Conservation (phyloP, 2,113 vertebrate genomes). For the Epinephelus fuscoguttatus region DNA sequence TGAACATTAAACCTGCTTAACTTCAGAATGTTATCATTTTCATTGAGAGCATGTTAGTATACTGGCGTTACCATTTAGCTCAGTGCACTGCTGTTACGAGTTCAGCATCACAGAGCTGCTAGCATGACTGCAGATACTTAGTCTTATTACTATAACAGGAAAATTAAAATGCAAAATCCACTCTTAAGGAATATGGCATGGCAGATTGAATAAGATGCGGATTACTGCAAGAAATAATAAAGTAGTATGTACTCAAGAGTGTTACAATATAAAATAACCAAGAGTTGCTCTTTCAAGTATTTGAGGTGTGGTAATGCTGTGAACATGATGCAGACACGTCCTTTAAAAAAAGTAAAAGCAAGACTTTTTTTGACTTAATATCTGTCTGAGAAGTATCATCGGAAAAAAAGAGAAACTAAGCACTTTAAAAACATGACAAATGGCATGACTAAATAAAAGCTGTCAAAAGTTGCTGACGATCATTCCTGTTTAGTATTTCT, state of each 20-base stretch:
- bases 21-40: too few relatives aligned
- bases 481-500: neutral
- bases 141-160: too few relatives aligned
- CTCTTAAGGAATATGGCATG: neutral
- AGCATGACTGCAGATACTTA: too few relatives aligned
- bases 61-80: too few relatives aligned
- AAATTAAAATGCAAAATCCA: too few relatives aligned
- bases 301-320: neutral
- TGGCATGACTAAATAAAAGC: neutral
- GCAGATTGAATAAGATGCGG: neutral
- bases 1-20: too few relatives aligned
- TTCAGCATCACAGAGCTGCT: too few relatives aligned
- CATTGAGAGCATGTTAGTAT: too few relatives aligned
- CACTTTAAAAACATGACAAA: neutral
- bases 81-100: too few relatives aligned
- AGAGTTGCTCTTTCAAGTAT: neutral
- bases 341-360: neutral
- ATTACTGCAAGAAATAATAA: neutral
- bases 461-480: neutral
- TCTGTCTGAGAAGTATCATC: too few relatives aligned
- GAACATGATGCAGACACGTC: neutral
- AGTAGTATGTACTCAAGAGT: neutral
- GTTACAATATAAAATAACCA: neutral
- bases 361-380: neutral
- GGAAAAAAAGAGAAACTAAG: neutral